Evolutionary conservation across 2,888 invertebrate species (phyloP).

Genomic region (Tetheella fluctuosa): DNA sequence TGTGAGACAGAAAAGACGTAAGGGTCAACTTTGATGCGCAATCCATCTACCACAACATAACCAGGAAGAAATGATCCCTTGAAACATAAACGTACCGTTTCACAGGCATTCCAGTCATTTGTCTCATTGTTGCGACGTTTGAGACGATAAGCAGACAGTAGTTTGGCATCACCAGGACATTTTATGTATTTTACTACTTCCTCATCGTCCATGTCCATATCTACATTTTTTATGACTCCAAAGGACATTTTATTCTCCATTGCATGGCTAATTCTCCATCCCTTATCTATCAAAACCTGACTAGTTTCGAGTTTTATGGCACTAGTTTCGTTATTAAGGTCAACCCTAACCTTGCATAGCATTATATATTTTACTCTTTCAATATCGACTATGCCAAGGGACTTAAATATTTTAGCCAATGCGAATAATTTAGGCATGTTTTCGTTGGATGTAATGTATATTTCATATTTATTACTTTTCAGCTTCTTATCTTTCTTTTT

Average conservation of each 20-base stretch:
- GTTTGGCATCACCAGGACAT: not conserved
- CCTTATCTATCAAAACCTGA: not conserved
- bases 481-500: too few species aligned
- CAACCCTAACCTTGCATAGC: not conserved
- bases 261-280: constrained; percentile 6
- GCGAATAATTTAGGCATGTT: too few species aligned
- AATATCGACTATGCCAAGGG: not conserved
- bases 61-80: constrained; percentile 20
- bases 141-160: not conserved
- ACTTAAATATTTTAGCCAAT: not conserved
- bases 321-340: not conserved
- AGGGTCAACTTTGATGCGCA: constrained; percentile 20
- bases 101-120: constrained; percentile 23
- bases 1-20: constrained; percentile 31
- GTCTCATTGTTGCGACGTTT: not conserved
- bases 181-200: constrained; percentile 10
- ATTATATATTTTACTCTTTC: not conserved
- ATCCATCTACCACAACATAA: constrained; percentile 19
- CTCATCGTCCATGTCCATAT: constrained; percentile 12
- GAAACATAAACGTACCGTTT: constrained; percentile 25
- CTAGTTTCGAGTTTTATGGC: not conserved
- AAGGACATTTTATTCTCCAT: constrained; percentile 14
- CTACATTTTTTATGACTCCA: constrained; percentile 16
- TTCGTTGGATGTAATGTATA: too few species aligned
- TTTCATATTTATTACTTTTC: too few species aligned